Conservation (phyloP, 2,888 invertebrate species). For the Spodoptera littoralis region DNA sequence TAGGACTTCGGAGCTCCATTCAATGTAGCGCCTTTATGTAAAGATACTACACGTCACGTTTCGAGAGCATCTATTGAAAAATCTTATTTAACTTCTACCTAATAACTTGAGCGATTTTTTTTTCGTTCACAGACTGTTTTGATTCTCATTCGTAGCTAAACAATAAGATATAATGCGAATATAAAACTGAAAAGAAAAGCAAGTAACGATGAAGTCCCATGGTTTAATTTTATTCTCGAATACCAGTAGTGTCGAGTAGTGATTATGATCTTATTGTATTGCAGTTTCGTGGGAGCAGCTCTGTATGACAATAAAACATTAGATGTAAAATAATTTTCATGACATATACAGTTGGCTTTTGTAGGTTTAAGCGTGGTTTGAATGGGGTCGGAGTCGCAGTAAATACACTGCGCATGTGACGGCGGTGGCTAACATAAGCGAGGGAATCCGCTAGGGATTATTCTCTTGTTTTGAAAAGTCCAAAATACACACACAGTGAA, state of each 20-base stretch:
- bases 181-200: slow-evolving; percentile 27
- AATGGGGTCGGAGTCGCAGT: slow-evolving; percentile 40
- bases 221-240: slow-evolving; percentile 27
- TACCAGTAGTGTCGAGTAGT: slow-evolving; percentile 31
- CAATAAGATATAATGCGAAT: slow-evolving; percentile 29
- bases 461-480: slow-evolving; percentile 7
- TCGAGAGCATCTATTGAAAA: slow-evolving; percentile 13
- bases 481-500: neutral
- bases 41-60: slow-evolving; percentile 15
- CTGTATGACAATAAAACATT: slow-evolving; percentile 51
- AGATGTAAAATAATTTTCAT: slow-evolving; percentile 46
- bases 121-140: slow-evolving; percentile 37
- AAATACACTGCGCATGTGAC: slow-evolving; percentile 6
- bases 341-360: slow-evolving; percentile 32
- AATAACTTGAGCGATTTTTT: slow-evolving; percentile 11
- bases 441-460: slow-evolving; percentile 8
- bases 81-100: slow-evolving; percentile 16
- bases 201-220: slow-evolving; percentile 16
- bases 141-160: slow-evolving; percentile 21
- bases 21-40: slow-evolving; percentile 31
- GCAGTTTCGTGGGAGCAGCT: slow-evolving; percentile 43
- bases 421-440: slow-evolving; percentile 4
- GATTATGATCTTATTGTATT: slow-evolving; percentile 43
- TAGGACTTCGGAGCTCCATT: slow-evolving; percentile 32
- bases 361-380: slow-evolving; percentile 40